These are phyloP conservation scores for Candidula unifasciata DNA, from an alignment of 2,888 invertebrate genomes.

Conservation along the genomic window DNA sequence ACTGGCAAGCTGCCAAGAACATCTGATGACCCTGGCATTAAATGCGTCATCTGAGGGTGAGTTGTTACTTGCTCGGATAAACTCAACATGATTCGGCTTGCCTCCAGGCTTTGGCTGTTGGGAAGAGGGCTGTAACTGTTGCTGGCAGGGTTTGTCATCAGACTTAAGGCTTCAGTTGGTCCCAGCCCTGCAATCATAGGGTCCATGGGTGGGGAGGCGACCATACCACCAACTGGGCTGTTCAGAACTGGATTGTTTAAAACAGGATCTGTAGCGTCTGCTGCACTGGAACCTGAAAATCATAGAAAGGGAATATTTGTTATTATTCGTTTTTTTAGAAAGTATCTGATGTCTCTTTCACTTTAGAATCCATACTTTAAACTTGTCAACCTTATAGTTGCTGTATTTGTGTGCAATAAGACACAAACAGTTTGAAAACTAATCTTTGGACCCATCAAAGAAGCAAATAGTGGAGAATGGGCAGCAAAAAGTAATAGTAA, in stretches of 20 bases:
- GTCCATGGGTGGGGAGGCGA: slow-evolving; percentile 46
- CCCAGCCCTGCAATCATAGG: slow-evolving; percentile 25
- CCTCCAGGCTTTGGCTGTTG: slow-evolving; percentile 42
- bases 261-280: slow-evolving; percentile 45
- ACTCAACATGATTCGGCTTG: slow-evolving; percentile 48
- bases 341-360: no score
- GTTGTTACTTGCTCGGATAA: slow-evolving; percentile 34
- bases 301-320: not conserved
- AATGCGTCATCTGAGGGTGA: not conserved
- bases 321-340: no score
- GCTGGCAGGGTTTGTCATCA: slow-evolving; percentile 8
- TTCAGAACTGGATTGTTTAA: slow-evolving; percentile 34
- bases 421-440: no score
- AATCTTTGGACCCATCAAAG: no score
- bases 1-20: not conserved
- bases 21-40: slow-evolving; percentile 8
- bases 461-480: no score
- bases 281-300: slow-evolving; percentile 38
- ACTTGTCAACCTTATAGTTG: no score
- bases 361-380: no score
- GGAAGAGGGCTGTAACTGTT: slow-evolving; percentile 14
- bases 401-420: no score
- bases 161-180: slow-evolving; percentile 25
- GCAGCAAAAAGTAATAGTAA: no score
- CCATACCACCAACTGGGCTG: slow-evolving; percentile 40